These are phyloP conservation scores for Heterocephalus glaber DNA, from an alignment of 2,113 vertebrate species.

Conservation along the genomic window DNA sequence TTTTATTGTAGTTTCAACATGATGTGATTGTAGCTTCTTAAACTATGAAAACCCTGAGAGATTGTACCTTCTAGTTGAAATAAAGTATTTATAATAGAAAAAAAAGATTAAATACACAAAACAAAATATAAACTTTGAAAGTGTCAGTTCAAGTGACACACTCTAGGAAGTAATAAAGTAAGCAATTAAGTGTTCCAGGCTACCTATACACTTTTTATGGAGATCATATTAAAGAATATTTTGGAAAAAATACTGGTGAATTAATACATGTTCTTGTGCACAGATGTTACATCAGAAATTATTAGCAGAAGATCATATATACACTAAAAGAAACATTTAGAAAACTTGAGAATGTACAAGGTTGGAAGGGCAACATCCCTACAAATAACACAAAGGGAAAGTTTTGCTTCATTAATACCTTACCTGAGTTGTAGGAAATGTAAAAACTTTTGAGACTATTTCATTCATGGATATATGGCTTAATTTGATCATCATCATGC, in stretches of 20 bases:
- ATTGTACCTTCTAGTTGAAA: too few species aligned
- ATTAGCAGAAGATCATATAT: background rate
- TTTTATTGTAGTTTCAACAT: too few species aligned
- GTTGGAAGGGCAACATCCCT: background rate
- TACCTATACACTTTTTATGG: background rate
- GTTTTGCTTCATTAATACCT: conserved; percentile 37
- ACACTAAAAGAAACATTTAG: background rate
- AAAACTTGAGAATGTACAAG: background rate
- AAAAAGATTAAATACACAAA: conserved; percentile 18
- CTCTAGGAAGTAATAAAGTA: conserved; percentile 47
- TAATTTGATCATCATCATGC: conserved; percentile 89
- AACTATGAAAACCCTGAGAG: too few species aligned
- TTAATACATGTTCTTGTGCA: background rate
- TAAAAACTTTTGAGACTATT: conserved; percentile 92
- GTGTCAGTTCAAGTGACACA: conserved; percentile 34
- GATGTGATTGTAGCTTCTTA: too few species aligned
- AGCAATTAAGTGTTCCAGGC: background rate
- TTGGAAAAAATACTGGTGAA: conserved; percentile 24
- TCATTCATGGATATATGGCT: conserved; percentile 89
- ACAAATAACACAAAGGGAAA: background rate
- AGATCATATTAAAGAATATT: conserved; percentile 32
- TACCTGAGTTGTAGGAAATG: conserved; percentile 93
- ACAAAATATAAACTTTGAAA: conserved; percentile 40
- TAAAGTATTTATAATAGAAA: too few species aligned
- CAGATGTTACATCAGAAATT: background rate